Percentiles rank a stretch among this genome's conserved stretches.
phyloP scores from a whole-genome alignment of 2,888 invertebrate genomes.

The Andrena hattorfiana region DNA sequence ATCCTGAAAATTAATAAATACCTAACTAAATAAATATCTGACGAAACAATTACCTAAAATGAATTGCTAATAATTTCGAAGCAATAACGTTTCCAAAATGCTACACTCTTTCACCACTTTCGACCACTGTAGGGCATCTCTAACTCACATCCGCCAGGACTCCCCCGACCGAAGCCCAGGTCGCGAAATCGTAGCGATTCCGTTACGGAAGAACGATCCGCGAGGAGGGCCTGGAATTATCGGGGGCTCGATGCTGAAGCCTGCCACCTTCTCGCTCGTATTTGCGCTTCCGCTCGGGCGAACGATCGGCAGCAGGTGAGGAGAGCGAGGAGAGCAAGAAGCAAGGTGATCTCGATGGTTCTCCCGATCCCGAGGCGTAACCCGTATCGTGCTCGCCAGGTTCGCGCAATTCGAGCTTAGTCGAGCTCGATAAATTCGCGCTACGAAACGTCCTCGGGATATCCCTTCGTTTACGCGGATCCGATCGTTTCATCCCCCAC shows the following conservation, averaged over 20 bases:
- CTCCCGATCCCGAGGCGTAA: constrained; percentile 12
- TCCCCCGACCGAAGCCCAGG: not conserved
- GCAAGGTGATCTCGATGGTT: not conserved
- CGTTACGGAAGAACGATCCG: constrained; percentile 13
- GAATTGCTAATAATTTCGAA: no score
- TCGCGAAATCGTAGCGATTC: not conserved
- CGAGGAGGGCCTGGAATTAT: not conserved
- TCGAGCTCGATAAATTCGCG: constrained; percentile 57
- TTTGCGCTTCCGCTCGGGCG: constrained; percentile 10
- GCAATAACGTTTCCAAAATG: not conserved
- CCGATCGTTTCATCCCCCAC: constrained; percentile 22
- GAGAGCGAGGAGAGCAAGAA: not conserved
- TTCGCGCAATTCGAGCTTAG: constrained; percentile 45
- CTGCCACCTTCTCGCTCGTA: constrained; percentile 16
- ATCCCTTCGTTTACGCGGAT: constrained; percentile 50
- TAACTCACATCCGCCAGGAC: not conserved
- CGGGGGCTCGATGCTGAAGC: not conserved
- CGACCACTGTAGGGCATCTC: not conserved
- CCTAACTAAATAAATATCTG: no score
- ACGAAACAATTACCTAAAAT: no score
- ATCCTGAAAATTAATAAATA: no score
- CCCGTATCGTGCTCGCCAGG: constrained; percentile 38
- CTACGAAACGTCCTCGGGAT: constrained; percentile 39
- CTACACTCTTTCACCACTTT: not conserved
- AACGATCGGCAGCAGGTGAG: constrained; percentile 21